Base-by-base conservation (phyloP, 2,113 vertebrate species). In the Himantopus leucocephalus region DNA sequence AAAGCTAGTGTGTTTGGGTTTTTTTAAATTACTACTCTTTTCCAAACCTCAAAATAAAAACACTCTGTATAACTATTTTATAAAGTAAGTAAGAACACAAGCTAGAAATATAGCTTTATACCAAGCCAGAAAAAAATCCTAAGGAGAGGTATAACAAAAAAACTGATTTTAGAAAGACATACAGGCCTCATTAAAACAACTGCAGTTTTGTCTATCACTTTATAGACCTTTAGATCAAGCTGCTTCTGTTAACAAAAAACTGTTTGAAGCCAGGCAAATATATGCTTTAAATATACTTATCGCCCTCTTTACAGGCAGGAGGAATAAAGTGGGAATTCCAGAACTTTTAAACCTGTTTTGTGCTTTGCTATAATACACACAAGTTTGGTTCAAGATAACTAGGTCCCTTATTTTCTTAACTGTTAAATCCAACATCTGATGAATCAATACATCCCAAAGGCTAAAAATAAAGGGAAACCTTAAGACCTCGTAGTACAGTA, bases 361-460 rank as follows among this genome's bases (percentile, higher is more conserved):
- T 45, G 21, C 50, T 84, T 17, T 75, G 24, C 24, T 72, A 56
- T 23, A 47, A 67, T 4, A 66, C 15, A 58, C 10, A 37, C 7
- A 52, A 35, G 29, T n/a, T 60, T 82, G 8, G 15, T n/a, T 64
- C 55, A 79, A 68, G 20, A 60, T 17, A 67, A 76, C 39, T 2
- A 73, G 77, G 26, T 71, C 10, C 26, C 34, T 79, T 48, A 39
- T 47, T 35, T 70, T 83, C 60, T 55, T n/a, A 89, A 86, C 12
- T 55, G 9, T 47, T 70, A 83, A 47, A 55, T 35, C 27, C 27
- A 86, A 19, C 26, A 56, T n/a, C n/a, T 62, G 35, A 90, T 26
- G 12, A 56, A 63, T 53, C 7, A 4, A 4, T 26, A 63, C 0
- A 1, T 59, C 62, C n/a, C 7, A n/a, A 53, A 52, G 11, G 19